Base-by-base conservation (phyloP, 2,113 vertebrate species). In the Erythrocebus patas region DNA sequence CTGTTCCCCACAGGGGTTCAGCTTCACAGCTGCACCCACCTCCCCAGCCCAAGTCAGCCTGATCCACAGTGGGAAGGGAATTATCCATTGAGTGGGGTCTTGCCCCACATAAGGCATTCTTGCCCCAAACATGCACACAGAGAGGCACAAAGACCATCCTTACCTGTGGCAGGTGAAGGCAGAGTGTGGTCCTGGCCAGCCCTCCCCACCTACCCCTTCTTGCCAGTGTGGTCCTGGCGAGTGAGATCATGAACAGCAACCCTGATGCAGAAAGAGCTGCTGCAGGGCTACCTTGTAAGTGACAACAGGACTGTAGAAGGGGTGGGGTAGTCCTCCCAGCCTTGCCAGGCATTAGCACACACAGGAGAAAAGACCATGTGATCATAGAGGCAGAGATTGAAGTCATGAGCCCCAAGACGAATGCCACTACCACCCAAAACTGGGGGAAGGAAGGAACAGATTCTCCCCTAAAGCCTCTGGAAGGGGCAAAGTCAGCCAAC, bases 211-310 rank as follows among this genome's bases (percentile, higher is more conserved):
- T 9, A 13, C 18, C 17, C 16, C 38, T 35, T 32, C n/a, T 70
- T 50, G 45, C 89, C 68, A 8, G 8, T 7, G 12, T 1, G 48
- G 32, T 20, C 66, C 48, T 35, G 72, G 32, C n/a, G 52, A 35
- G 5, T 38, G 11, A 14, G 10, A 27, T 48, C 23, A 1, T 20
- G 27, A 75, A 25, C 35, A 40, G 32, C 27, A 80, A 20, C 48
- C 40, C 66, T 30, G 55, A 32, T n/a, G 80, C 14, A 8, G 5
- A 38, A 78, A 45, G 38, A 80, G 57, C 70, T 45, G 22, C n/a
- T 32, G 25, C 45, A n/a, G 27, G 43, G 52, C 17, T n/a, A 30
- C 66, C 4, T 0, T 8, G 20, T 30, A 4, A 1, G 43, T 6
- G 50, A 43, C 48, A 61, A 72, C 1, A 35, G 40, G 40, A 35